Evolutionary conservation across 2,113 vertebrate genomes (phyloP).

Genomic region (Oryzias celebensis): DNA sequence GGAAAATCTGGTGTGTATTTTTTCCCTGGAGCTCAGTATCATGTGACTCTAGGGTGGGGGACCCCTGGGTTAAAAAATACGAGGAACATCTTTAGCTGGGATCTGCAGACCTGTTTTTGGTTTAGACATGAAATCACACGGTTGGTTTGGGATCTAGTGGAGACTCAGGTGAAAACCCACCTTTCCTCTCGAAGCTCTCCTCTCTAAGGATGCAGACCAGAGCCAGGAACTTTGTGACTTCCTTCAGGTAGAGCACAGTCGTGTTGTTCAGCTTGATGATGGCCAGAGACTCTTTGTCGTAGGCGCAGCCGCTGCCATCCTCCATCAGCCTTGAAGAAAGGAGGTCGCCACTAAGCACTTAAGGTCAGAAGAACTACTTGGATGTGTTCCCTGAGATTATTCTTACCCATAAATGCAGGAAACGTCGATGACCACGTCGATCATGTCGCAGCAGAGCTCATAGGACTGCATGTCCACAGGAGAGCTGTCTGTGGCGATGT

Average conservation of each 20-base stretch:
- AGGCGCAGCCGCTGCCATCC: conserved; percentile 96
- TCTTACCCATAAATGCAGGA: conserved; percentile 99
- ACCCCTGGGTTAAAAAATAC: too few relatives aligned
- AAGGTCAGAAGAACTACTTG: too few relatives aligned
- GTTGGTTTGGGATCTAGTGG: too few relatives aligned
- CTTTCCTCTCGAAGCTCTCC: conserved; percentile 99
- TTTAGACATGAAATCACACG: not conserved
- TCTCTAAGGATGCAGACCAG: conserved; percentile 98
- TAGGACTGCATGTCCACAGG: conserved; percentile 99
- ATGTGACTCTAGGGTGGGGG: too few relatives aligned
- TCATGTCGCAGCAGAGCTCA: conserved; percentile 98
- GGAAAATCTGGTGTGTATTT: too few relatives aligned
- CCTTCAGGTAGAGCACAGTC: conserved; percentile 98
- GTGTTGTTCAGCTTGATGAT: conserved; percentile 99
- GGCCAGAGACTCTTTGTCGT: conserved; percentile 99
- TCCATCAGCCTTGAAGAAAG: conserved; percentile 85
- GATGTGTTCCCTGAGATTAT: not conserved
- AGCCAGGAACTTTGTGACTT: conserved; percentile 98
- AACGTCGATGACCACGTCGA: conserved; percentile 98
- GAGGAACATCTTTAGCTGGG: too few relatives aligned
- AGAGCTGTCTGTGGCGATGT: conserved; percentile 99
- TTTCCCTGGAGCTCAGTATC: too few relatives aligned
- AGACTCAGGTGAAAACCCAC: conserved; percentile 63
- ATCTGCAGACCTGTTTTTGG: too few relatives aligned
- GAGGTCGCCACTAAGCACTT: too few relatives aligned